Base-by-base conservation (phyloP, 2,888 invertebrate genomes). In the Synergus laeviventris region DNA sequence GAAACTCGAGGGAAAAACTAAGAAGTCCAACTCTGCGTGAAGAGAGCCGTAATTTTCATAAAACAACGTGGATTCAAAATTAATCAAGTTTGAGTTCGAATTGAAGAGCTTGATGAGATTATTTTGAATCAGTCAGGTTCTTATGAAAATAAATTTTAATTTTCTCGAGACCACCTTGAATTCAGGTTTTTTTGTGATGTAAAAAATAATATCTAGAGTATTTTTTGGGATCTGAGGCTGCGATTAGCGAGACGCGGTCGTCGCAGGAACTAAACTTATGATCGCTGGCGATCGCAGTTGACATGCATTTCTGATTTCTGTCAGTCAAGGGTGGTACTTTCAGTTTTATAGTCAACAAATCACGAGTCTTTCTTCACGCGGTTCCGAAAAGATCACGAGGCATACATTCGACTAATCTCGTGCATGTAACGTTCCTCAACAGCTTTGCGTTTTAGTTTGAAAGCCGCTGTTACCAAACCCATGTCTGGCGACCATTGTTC, bases 401-500 rank as follows among this genome's bases (percentile, higher is more conserved):
- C 96, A 92, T 99, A 99, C 97, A 99, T 97, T 85, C 96, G 93
- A 91, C 96, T 96, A 88, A 99, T 97, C 92, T 97, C 97, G 84
- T 95, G 94, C 91, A 97, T 95, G 93, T 98, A 99, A 86, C 95
- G 94, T 84, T 97, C 96, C 92, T 98, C 97, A 86, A 99, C 98
- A 91, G 97, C 97, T 93, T 97, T 98, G 88, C 99, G 94, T 92
- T 98, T 99, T 90, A 99, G 93, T 92, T 99, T 99, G 92, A 99
- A 97, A 75, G 99, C 99, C 83, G 99, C 99, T 45, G 99, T 99
- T 12, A 99, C 98, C 70, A 99, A 94, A 76, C 98, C 99, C 94
- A 96, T 97, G 90, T 99, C 99, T 0, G 99, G 99, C 0, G 98
- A 97, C 99, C 99, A 99, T 79, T 96, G 95, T 87, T 99, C 99